A percentile compares a stretch with the other conserved stretches of the same genome.
phyloP scores from a whole-genome alignment of 2,797 vertebrate species.

The Poeciliopsis gracilis region DNA sequence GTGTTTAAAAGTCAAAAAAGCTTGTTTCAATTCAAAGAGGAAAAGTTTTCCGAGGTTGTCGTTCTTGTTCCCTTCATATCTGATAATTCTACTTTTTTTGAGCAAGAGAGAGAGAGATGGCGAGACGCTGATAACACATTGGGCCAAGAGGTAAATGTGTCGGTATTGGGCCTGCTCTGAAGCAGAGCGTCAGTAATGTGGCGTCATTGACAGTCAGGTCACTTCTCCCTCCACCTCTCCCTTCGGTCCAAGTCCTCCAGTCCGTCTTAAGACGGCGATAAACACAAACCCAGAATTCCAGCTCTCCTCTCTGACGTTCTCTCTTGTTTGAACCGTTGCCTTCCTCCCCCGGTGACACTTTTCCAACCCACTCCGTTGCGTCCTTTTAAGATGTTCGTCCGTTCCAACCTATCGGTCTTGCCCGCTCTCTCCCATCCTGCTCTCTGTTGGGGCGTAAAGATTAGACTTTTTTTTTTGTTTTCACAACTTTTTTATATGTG shows the following conservation, averaged over 20 bases:
- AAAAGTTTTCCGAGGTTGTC: neutral
- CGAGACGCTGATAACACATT: slow-evolving; percentile 27
- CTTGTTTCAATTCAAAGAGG: neutral
- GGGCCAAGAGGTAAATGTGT: slow-evolving; percentile 54
- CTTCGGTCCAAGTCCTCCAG: slow-evolving; percentile 35
- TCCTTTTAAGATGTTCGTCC: slow-evolving; percentile 54
- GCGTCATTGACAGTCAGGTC: slow-evolving; percentile 67
- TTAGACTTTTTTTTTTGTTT: slow-evolving; percentile 19
- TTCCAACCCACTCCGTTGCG: slow-evolving; percentile 1
- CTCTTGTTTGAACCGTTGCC: slow-evolving; percentile 55
- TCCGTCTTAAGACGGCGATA: slow-evolving; percentile 61
- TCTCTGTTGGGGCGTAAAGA: slow-evolving; percentile 29
- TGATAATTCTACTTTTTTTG: slow-evolving; percentile 12
- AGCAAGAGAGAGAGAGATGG: neutral
- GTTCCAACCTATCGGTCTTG: slow-evolving; percentile 45
- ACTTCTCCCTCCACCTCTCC: slow-evolving; percentile 41
- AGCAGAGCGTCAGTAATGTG: slow-evolving; percentile 52
- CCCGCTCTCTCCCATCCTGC: slow-evolving; percentile 22
- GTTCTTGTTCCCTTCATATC: neutral
- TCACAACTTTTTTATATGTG: slow-evolving; percentile 4
- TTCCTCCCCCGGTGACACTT: slow-evolving; percentile 42
- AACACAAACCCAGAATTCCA: slow-evolving; percentile 45
- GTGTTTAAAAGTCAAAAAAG: neutral
- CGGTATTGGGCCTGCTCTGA: slow-evolving; percentile 37
- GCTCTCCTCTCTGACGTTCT: slow-evolving; percentile 61